phyloP scores from a whole-genome alignment of 2,888 invertebrate genomes.

The Leucophenga maculata region DNA sequence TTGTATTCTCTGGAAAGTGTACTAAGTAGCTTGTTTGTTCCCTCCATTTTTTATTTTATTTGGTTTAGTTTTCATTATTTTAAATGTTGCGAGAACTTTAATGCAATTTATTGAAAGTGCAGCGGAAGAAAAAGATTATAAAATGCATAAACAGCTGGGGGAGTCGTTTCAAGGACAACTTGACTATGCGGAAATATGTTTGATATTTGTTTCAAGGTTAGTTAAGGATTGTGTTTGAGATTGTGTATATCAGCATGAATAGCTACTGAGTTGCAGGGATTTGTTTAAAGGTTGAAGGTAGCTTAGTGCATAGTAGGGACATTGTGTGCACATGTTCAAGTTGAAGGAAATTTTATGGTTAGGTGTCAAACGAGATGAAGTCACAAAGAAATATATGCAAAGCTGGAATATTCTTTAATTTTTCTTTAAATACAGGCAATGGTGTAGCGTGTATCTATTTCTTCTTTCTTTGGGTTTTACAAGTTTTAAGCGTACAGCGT shows the following conservation, averaged over 20 bases:
- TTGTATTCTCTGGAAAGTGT: not conserved
- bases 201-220: constrained; percentile 18
- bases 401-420: too few relatives aligned
- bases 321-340: not conserved
- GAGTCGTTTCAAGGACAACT: not conserved
- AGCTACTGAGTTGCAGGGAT: too few relatives aligned
- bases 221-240: not conserved
- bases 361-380: not conserved
- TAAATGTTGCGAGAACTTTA: not conserved
- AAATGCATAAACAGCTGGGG: not conserved
- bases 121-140: not conserved
- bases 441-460: too few relatives aligned
- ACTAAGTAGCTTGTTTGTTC: not conserved
- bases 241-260: not conserved
- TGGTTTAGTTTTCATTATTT: not conserved
- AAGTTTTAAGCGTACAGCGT: too few relatives aligned
- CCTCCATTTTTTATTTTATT: not conserved
- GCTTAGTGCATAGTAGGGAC: too few relatives aligned
- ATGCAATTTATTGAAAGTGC: constrained; percentile 22
- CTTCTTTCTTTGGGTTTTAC: too few relatives aligned
- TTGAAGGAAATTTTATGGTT: constrained; percentile 3
- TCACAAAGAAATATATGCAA: too few relatives aligned
- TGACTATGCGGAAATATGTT: not conserved
- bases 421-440: too few relatives aligned
- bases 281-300: too few relatives aligned